phyloP scores from a whole-genome alignment of 2,113 vertebrate genomes.

The Tylochromis polylepis region DNA sequence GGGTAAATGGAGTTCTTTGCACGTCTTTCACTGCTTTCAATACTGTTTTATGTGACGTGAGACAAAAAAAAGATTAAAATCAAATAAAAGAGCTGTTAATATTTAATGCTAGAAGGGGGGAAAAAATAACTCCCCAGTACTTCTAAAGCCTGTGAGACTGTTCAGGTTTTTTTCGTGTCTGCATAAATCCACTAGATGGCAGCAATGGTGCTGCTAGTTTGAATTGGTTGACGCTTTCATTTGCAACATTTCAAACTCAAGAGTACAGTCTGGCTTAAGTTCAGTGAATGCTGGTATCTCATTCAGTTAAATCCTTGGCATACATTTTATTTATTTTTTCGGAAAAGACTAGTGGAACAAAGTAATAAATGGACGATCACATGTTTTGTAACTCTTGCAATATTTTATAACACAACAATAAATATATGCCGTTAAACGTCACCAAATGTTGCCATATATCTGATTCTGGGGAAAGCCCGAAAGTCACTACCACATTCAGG shows the following conservation, averaged over 20 bases:
- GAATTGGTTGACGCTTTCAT: background rate
- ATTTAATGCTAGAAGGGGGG: background rate
- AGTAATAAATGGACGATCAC: background rate
- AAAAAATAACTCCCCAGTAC: background rate
- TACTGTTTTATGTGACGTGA: background rate
- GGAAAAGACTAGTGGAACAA: background rate
- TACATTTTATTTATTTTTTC: background rate
- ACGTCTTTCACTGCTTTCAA: background rate
- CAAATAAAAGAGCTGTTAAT: background rate
- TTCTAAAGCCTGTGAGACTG: background rate
- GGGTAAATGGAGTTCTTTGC: background rate
- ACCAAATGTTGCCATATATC: background rate
- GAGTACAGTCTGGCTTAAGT: background rate
- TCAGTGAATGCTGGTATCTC: background rate
- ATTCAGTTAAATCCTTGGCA: background rate
- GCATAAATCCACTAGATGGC: constrained; percentile 47
- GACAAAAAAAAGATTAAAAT: background rate
- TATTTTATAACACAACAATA: background rate
- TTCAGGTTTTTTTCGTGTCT: background rate
- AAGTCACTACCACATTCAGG: background rate
- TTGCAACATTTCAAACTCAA: background rate
- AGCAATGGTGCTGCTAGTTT: constrained; percentile 1
- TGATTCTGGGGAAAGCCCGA: background rate
- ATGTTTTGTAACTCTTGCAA: background rate
- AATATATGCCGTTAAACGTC: background rate